Base-by-base conservation (phyloP, 2,888 invertebrate genomes). In the Uropetala carovei region DNA sequence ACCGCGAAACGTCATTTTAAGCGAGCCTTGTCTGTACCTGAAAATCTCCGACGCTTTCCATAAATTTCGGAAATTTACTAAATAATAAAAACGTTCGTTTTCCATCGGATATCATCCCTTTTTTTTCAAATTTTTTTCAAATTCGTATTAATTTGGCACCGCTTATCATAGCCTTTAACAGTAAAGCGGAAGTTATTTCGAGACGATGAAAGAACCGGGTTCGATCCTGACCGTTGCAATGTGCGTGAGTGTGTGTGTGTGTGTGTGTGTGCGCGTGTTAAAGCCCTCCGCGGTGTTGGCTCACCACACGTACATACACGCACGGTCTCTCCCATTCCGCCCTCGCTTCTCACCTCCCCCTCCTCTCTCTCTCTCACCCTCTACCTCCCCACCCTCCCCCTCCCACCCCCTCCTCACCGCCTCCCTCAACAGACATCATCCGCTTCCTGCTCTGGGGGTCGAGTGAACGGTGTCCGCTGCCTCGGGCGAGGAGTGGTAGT, bases 401-500 rank as follows among this genome's bases (percentile, higher is more conserved):
- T 16, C 81, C 2, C 4, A 22, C 16, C 30, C 9, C 16, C 43
- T 30, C 82, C 82, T 7, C 14, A 13, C 7, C 16, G 14, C 11
- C 56, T 10, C 83, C 57, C 18, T 11, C 10, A 11, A 18, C 83
- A 57, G 75, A 43, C 64, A 16, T 57, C 83, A 83, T 83, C 83
- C 83, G 89, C 89, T 89, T 89, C 89, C 89, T 89, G 89, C 64
- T 89, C 64, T 30, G 60, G 30, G 89, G 89, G 89, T 89, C 89
- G 89, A 89, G 64, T 64, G 64, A 89, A 89, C 89, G 89, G 89
- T 89, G 89, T 56, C 89, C 89, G 11, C 89, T 30, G 89, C 89
- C 89, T 11, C 43, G 89, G 57, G 59, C 43, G 43, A 14, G 27
- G 60, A n/a, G 30, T 18, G 16, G 11, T 82, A 16, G 14, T 82